Percentiles rank a stretch among this genome's conserved stretches.
These are phyloP conservation scores for Ashinkailepas kermadecensis DNA, from an alignment of 2,888 invertebrate species.

Conservation along the genomic window DNA sequence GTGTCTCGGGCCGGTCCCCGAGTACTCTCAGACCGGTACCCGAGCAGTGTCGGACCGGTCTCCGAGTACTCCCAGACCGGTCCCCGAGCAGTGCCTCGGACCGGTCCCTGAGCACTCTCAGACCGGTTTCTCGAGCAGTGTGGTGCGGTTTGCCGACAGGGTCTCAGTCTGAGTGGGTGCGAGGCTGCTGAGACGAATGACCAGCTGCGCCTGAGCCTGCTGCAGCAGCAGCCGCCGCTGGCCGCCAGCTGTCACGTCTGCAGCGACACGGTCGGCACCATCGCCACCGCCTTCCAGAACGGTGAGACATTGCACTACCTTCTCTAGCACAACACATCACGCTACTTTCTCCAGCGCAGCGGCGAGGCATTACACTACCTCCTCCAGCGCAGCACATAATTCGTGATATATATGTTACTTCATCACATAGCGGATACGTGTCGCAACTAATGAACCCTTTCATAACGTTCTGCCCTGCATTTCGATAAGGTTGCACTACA, in stretches of 20 bases:
- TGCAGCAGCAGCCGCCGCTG: constrained; percentile 54
- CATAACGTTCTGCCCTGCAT: too few relatives aligned
- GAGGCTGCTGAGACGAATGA: constrained; percentile 72
- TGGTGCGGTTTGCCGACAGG: constrained; percentile 39
- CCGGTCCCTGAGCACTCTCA: neutral
- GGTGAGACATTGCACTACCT: constrained; percentile 33
- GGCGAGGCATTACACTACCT: too few relatives aligned
- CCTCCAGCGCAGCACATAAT: too few relatives aligned
- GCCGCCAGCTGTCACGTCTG: constrained; percentile 56
- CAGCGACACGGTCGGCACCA: constrained; percentile 81
- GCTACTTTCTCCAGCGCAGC: too few relatives aligned
- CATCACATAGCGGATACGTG: too few relatives aligned
- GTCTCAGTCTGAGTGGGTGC: constrained; percentile 84
- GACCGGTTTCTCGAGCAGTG: neutral
- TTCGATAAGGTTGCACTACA: too few relatives aligned
- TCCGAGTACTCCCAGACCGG: neutral
- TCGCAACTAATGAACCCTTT: too few relatives aligned
- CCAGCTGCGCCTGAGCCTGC: constrained; percentile 58
- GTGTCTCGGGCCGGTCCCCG: neutral
- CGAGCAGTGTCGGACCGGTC: neutral
- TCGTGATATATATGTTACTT: too few relatives aligned
- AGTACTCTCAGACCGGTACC: neutral
- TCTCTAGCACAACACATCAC: too few relatives aligned
- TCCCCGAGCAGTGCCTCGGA: neutral
- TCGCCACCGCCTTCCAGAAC: constrained; percentile 59